Evolutionary conservation across 2,113 vertebrate species (phyloP).

Genomic region (Psittacus erithacus): DNA sequence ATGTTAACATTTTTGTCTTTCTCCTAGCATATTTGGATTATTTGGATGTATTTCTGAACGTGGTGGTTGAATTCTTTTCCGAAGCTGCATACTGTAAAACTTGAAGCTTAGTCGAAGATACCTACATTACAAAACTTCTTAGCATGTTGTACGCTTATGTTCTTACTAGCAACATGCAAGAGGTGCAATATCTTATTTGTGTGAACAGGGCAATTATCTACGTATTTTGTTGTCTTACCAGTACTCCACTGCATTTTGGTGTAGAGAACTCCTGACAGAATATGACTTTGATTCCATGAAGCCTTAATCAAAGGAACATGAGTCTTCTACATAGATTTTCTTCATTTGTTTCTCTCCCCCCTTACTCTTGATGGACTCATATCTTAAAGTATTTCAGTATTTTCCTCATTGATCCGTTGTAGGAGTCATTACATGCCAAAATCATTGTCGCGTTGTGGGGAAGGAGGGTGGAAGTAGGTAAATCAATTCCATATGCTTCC

Average conservation of each 20-base stretch:
- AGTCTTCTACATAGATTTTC: not conserved
- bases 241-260: not conserved
- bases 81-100: not conserved
- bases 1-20: not conserved
- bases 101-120: not conserved
- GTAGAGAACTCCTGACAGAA: not conserved
- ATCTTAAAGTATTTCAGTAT: not conserved
- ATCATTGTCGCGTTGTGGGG: not conserved
- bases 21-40: not conserved
- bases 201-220: not conserved
- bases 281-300: not conserved
- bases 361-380: not conserved
- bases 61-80: not conserved
- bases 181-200: not conserved
- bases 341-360: not conserved
- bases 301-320: not conserved
- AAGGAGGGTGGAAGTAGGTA: not conserved
- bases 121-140: not conserved
- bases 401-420: not conserved
- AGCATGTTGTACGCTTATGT: not conserved
- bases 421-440: not conserved
- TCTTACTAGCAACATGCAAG: not conserved
- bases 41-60: not conserved
- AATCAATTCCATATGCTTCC: not conserved
- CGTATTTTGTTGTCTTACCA: not conserved